Evolutionary conservation across 2,888 invertebrate genomes (phyloP), one percentile per base, ranked within the genome.

Genomic region (Agrochola circellaris): DNA sequence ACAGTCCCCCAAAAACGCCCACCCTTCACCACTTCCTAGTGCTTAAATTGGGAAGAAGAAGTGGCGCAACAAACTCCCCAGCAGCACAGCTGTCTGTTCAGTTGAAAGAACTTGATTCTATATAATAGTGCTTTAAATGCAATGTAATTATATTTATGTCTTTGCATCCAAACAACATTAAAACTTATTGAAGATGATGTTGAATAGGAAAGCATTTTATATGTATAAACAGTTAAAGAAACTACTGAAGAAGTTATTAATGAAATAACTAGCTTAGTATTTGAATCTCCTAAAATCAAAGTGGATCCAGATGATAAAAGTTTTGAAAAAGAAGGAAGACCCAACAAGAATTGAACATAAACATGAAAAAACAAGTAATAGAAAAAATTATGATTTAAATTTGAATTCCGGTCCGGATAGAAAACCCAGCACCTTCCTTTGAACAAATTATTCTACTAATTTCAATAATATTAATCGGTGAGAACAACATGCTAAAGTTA

Each of bases 391-490:
- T 51, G 2, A 30, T 9, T 38, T 0, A 60, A n/a, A 79, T 42
- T 26, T 26, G 5, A 30, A 42, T 17, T 77, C 54, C 15, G 7
- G 34, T 17, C 11, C 60, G 9, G 30, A 30, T 62, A 34, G 17
- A 48, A 80, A 77, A 70, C 23, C 8, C 4, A 7, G 15, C 34
- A 7, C 7, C 34, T 54, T 61, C 30, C 38, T 72, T 62, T 20
- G 15, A 30, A 73, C n/a, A 48, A 73, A 62, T 51, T 42, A 23
- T 26, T 42, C 0, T 20, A 51, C 2, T 56, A n/a, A 73, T 64
- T 30, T n/a, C 7, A 54, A 61, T 66, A 45, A 30, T 30, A 75
- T n/a, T 62, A 26, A 82, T 11, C 30, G 5, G 42, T 23, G 23
- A 51, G 26, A 54, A 45, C n/a, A n/a, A 82, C 38, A 38, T 48